Evolutionary conservation across 2,113 vertebrate species (phyloP).

Genomic region (Porphyrio hochstetteri): DNA sequence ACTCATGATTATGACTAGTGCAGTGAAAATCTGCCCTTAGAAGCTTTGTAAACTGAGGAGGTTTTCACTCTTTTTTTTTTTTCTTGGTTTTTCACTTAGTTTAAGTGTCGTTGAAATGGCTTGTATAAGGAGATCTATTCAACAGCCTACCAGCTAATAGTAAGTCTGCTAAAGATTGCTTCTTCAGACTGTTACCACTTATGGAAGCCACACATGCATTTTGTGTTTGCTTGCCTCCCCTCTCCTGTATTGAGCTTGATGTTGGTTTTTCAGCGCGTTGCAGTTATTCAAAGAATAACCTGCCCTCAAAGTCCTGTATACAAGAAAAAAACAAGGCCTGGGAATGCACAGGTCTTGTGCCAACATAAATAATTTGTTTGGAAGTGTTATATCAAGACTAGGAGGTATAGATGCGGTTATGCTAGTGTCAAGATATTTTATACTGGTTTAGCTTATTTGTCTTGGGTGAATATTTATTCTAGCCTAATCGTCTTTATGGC

Average conservation of each 20-base stretch:
- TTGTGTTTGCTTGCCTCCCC: background rate
- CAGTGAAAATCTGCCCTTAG: background rate
- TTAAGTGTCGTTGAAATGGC: background rate
- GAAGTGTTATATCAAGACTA: background rate
- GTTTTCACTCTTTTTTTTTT: background rate
- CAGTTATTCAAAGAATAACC: background rate
- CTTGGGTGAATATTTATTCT: background rate
- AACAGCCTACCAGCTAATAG: background rate
- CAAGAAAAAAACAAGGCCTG: background rate
- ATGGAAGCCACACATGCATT: background rate
- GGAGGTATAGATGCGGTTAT: background rate
- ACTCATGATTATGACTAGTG: background rate
- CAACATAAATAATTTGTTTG: background rate
- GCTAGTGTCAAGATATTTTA: background rate
- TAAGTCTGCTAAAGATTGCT: background rate
- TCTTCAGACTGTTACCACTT: background rate
- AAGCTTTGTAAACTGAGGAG: slow-evolving; percentile 5
- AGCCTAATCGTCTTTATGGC: background rate
- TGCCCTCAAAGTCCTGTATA: background rate
- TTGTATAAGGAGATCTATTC: slow-evolving; percentile 14
- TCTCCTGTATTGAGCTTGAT: background rate
- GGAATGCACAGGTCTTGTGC: background rate
- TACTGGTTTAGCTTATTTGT: background rate
- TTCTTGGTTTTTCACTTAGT: background rate
- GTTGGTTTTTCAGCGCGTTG: background rate